Conservation (phyloP, 2,113 vertebrate species). For the Heteronetta atricapilla region DNA sequence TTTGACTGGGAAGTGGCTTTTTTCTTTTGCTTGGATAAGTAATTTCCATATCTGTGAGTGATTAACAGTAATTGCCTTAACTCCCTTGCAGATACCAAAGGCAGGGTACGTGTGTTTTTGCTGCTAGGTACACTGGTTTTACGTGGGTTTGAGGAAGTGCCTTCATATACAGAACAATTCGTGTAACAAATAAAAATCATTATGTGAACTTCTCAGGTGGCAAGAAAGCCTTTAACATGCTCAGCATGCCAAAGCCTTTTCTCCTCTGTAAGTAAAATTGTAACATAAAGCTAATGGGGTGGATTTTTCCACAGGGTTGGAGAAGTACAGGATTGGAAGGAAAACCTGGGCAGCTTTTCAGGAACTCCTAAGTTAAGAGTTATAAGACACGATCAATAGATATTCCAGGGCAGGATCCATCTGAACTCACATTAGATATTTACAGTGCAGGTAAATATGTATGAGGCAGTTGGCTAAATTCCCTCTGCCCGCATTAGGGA, state of each 20-base stretch:
- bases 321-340: neutral
- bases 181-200: neutral
- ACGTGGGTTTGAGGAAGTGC: neutral
- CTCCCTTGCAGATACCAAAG: neutral
- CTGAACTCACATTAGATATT: neutral
- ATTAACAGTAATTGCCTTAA: neutral
- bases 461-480: neutral
- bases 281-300: neutral
- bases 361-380: neutral
- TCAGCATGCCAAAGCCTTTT: neutral
- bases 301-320: neutral
- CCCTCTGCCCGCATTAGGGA: neutral
- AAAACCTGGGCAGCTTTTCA: neutral
- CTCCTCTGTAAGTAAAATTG: neutral
- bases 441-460: neutral
- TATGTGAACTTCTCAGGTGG: neutral
- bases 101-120: neutral
- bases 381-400: neutral
- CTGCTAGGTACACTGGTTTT: neutral
- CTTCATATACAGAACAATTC: neutral
- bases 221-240: neutral
- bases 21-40: neutral
- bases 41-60: neutral
- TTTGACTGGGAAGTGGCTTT: neutral
- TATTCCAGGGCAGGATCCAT: neutral